Percentiles rank a stretch among this genome's conserved stretches.
Conservation (phyloP, 2,113 vertebrate species). For the Acanthochromis polyacanthus region DNA sequence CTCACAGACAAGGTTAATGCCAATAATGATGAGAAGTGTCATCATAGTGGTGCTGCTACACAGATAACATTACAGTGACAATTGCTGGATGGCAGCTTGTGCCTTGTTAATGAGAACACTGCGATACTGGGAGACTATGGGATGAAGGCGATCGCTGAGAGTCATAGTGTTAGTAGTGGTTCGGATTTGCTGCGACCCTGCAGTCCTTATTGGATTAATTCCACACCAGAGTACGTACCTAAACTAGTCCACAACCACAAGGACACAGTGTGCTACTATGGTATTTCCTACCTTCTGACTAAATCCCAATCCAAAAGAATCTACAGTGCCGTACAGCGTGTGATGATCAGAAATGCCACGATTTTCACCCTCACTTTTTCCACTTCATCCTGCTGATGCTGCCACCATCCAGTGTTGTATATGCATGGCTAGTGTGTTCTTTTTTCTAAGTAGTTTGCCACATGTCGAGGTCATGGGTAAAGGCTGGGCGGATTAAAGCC, state of each 20-base stretch:
- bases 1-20: constrained; percentile 5
- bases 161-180: constrained; percentile 44
- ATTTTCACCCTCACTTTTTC: constrained; percentile 11
- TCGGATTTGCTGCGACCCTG: constrained; percentile 53
- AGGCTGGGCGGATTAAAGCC: constrained; percentile 75
- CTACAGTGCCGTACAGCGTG: background rate
- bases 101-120: constrained; percentile 27
- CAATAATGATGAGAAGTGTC: constrained; percentile 9
- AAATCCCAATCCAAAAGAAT: background rate
- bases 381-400: constrained; percentile 18
- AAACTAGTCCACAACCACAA: constrained; percentile 28
- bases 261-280: constrained; percentile 31
- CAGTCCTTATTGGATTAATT: constrained; percentile 67
- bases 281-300: constrained; percentile 8
- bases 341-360: background rate
- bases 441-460: constrained; percentile 73
- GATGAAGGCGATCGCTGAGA: constrained; percentile 45
- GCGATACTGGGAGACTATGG: constrained; percentile 21
- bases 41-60: constrained; percentile 10
- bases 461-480: constrained; percentile 79
- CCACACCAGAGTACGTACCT: constrained; percentile 39
- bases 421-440: constrained; percentile 43
- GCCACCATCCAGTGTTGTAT: constrained; percentile 41
- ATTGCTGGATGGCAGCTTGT: constrained; percentile 19
- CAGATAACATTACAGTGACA: constrained; percentile 12